Conservation (phyloP, 2,888 invertebrate species). For the Melipona bicolor region DNA sequence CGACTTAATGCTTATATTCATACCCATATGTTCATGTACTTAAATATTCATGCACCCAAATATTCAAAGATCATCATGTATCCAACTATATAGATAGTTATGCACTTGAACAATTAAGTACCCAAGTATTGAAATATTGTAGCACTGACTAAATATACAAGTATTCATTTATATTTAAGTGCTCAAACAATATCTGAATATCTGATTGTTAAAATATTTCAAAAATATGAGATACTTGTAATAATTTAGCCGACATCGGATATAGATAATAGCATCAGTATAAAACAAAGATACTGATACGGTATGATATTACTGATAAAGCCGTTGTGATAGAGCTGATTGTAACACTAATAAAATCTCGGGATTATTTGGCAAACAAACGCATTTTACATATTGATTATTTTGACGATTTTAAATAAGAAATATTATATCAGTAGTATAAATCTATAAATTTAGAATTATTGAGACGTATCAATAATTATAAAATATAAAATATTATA, state of each 20-base stretch:
- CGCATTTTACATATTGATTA: not conserved
- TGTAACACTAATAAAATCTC: not conserved
- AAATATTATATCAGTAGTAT: not conserved
- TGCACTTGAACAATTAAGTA: too few species aligned
- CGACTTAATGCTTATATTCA: not conserved
- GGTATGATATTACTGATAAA: not conserved
- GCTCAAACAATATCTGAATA: not conserved
- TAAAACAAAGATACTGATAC: not conserved
- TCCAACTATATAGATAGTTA: not conserved
- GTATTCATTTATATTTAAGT: not conserved
- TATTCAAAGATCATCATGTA: not conserved
- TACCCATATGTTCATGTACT: not conserved
- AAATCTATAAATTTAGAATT: not conserved
- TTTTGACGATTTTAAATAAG: not conserved
- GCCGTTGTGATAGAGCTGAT: not conserved
- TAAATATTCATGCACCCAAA: not conserved
- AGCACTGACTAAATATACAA: not conserved
- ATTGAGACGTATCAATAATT: not conserved
- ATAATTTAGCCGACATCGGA: not conserved
- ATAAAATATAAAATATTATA: too few species aligned
- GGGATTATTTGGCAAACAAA: not conserved
- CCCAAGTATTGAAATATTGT: not conserved
- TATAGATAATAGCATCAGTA: not conserved
- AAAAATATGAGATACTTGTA: not conserved
- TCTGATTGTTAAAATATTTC: not conserved